Conservation (phyloP, 2,797 vertebrate species). For the Mus spretus region DNA sequence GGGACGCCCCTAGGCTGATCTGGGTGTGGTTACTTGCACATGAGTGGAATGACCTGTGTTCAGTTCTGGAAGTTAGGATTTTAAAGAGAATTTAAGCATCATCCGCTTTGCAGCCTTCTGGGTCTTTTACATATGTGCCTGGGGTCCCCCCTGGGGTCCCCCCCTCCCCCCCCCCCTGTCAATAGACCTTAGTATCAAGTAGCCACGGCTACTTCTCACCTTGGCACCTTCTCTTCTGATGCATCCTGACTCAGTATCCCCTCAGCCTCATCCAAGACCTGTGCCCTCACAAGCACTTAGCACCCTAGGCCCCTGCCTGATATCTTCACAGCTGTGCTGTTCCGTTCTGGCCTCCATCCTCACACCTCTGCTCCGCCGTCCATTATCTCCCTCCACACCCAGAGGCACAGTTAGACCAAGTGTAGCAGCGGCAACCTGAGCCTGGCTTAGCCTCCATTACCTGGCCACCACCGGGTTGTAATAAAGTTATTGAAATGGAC, state of each 20-base stretch:
- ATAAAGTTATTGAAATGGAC: background rate
- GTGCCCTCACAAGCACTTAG: background rate
- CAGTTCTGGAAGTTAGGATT: background rate
- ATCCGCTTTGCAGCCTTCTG: background rate
- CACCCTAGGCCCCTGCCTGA: background rate
- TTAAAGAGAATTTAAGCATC: background rate
- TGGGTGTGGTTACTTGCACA: background rate
- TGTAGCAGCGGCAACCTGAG: background rate
- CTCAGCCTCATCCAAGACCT: background rate
- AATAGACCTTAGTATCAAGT: background rate
- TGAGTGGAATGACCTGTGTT: background rate
- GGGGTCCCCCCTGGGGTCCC: too few relatives aligned
- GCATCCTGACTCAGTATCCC: accelerated
- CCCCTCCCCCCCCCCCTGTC: too few relatives aligned
- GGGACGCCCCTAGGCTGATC: background rate
- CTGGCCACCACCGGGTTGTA: background rate
- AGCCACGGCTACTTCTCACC: background rate
- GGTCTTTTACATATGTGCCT: background rate
- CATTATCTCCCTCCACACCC: background rate
- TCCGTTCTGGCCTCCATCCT: background rate
- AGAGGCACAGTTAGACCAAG: background rate
- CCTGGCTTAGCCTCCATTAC: too few relatives aligned
- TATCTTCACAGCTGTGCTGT: background rate
- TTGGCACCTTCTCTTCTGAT: background rate
- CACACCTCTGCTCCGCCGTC: accelerated